A percentile compares a stretch with the other conserved stretches of the same genome.
Conservation (phyloP, 2,113 vertebrate genomes). For the Grus americana region DNA sequence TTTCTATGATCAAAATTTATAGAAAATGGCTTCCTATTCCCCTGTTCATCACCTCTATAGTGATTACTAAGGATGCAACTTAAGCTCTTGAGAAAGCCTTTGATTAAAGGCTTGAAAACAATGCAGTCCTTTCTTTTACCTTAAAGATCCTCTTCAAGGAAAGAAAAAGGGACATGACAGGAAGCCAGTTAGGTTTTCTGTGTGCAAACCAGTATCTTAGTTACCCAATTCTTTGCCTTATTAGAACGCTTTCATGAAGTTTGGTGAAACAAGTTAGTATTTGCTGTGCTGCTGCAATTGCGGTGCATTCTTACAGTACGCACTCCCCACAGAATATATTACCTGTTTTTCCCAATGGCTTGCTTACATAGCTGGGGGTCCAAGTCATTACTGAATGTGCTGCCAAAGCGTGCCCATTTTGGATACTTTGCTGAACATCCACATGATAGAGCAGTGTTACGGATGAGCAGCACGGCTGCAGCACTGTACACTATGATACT, state of each 20-base stretch:
- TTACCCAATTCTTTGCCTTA: not conserved
- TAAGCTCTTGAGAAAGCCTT: not conserved
- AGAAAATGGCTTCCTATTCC: not conserved
- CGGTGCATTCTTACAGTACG: not conserved
- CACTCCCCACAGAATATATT: not conserved
- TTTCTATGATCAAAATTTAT: not conserved
- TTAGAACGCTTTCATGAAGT: not conserved
- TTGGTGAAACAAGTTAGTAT: not conserved
- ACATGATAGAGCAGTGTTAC: not conserved
- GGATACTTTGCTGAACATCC: not conserved
- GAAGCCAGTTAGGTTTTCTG: not conserved
- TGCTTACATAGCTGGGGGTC: not conserved
- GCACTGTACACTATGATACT: not conserved
- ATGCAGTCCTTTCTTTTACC: not conserved
- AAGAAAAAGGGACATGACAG: not conserved
- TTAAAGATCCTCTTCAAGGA: not conserved
- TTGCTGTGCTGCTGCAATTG: not conserved
- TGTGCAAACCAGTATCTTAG: not conserved
- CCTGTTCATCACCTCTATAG: not conserved
- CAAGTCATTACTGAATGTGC: not conserved
- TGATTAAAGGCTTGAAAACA: not conserved
- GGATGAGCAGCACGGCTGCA: not conserved
- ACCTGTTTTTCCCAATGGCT: not conserved
- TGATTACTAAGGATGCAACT: not conserved
- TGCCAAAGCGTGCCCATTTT: not conserved